A percentile compares a stretch with the other conserved stretches of the same genome.
phyloP scores from a whole-genome alignment of 2,888 invertebrate genomes.

The Ormyrus nitidulus region DNA sequence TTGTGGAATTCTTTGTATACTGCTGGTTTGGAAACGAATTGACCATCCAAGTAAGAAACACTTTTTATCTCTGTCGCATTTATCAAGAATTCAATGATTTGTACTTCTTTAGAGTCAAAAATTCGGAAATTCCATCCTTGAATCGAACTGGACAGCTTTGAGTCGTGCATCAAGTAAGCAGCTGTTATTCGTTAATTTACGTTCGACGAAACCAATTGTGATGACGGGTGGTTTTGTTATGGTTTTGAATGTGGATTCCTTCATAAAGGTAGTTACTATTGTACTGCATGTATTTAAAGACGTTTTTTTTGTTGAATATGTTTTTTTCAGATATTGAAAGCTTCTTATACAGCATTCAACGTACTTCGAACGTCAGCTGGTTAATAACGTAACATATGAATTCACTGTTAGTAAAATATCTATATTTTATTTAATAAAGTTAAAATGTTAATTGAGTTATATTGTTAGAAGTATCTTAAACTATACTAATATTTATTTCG shows the following conservation, averaged over 20 bases:
- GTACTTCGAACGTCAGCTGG: conserved; percentile 2
- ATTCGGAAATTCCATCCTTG: conserved; percentile 18
- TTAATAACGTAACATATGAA: background rate
- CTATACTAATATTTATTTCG: too few relatives aligned
- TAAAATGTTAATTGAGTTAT: too few relatives aligned
- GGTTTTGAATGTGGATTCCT: conserved; percentile 35
- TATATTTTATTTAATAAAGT: too few relatives aligned
- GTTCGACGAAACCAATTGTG: conserved; percentile 22
- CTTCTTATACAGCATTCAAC: conserved; percentile 44
- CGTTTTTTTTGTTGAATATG: background rate
- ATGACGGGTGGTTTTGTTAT: conserved; percentile 26
- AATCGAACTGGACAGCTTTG: conserved; percentile 31
- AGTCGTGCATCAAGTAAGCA: background rate
- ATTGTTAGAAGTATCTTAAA: too few relatives aligned
- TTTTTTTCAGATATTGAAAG: conserved; percentile 41
- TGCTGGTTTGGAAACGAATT: conserved; percentile 49
- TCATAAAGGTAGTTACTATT: conserved; percentile 22
- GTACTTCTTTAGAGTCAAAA: conserved; percentile 34
- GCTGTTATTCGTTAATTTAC: conserved; percentile 14
- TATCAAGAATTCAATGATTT: background rate
- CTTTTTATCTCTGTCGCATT: background rate
- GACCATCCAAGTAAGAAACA: conserved; percentile 23
- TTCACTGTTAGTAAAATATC: too few relatives aligned
- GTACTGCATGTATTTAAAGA: background rate
- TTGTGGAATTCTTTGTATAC: conserved; percentile 49